Evolutionary conservation across 2,113 vertebrate genomes (phyloP), one percentile per base, ranked within the genome.

Genomic region (Dasyornis broadbenti): DNA sequence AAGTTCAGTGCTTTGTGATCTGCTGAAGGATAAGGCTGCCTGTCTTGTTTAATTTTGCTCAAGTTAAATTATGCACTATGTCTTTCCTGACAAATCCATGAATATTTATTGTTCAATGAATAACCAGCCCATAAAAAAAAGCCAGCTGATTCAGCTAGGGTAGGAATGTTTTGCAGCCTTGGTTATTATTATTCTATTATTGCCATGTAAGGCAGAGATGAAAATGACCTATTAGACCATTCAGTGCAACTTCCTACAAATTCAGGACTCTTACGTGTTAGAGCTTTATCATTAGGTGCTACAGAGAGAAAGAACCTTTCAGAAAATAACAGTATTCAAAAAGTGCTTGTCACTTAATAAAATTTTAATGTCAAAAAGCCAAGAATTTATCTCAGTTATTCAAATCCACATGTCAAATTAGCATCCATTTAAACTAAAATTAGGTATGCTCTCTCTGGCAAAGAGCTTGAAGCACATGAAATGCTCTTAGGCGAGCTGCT

Each of bases 391-490:
- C 82, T 87, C 75, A 53, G 33, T 90, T 94, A 92, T 95, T 94
- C 79, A 71, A 94, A 95, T 64, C n/a, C 75, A 61, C 75, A 31
- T 0, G 11, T 92, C 90, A 96, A 82, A 96, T 95, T 94, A 96
- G 31, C 69, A 94, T 75, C 47, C 61, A 77, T 90, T 91, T 78
- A 92, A 90, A 80, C 80, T 94, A 90, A 92, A 95, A 94, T 92
- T 81, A 96, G 69, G 44, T 16, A 3, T 86, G 37, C 45, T 89
- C 68, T 92, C n/a, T 59, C 39, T 78, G 53, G 69, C 15, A 47
- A 59, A 94, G 77, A 80, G 57, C 66, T 35, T 50, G 47, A 87
- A 80, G 69, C 60, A 47, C 27, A 8, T 35, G 21, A 89, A 92
- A 72, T 22, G n/a, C 44, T 85, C 39, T 50, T 47, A 86, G 68